A percentile compares a stretch with the other conserved stretches of the same genome.
Conservation (phyloP, 2,113 vertebrate genomes). For the Dasyprocta punctata region DNA sequence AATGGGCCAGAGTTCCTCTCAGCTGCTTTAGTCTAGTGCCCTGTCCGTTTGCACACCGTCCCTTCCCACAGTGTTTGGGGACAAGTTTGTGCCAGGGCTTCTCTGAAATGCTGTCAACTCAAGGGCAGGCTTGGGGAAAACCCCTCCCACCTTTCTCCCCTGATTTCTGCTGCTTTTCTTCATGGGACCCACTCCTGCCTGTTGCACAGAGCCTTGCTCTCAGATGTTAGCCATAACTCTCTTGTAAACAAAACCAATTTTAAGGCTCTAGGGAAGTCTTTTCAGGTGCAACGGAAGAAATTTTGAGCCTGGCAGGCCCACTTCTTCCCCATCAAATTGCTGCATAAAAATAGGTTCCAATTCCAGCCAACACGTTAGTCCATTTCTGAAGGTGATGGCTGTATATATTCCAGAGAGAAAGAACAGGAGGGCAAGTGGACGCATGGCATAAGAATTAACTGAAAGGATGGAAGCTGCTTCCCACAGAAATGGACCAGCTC, state of each 20-base stretch:
- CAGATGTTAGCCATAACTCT: neutral
- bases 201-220: neutral
- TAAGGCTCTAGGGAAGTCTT: neutral
- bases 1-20: constrained; percentile 28
- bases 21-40: neutral
- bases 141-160: neutral
- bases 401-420: neutral
- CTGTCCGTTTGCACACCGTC: neutral
- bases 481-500: neutral
- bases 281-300: neutral
- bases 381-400: neutral
- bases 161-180: neutral
- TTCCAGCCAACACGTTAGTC: neutral
- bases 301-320: neutral
- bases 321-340: neutral
- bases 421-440: neutral
- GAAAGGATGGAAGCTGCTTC: neutral
- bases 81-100: neutral
- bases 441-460: neutral
- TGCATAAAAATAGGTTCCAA: neutral
- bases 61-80: neutral
- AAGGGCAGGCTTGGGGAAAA: neutral
- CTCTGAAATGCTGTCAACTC: constrained; percentile 31
- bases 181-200: neutral
- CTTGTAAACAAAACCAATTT: neutral